A percentile compares a stretch with the other conserved stretches of the same genome.
phyloP scores from a whole-genome alignment of 2,888 invertebrate species.

The Trissonchulus latispiculum region DNA sequence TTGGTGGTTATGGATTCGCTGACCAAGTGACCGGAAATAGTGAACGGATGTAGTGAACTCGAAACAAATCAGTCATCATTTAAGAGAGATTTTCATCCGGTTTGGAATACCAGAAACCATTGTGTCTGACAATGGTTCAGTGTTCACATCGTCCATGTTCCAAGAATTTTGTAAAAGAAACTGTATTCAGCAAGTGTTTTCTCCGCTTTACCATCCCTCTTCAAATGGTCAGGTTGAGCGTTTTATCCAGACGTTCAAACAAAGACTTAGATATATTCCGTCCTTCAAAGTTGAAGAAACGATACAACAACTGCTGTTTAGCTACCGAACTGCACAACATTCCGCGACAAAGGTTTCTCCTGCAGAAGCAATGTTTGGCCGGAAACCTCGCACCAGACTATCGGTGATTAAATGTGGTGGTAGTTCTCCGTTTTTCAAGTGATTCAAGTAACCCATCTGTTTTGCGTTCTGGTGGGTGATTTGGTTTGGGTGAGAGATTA shows the following conservation, averaged over 20 bases:
- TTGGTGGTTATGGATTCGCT: not conserved
- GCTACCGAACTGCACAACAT: not conserved
- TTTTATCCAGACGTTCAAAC: not conserved
- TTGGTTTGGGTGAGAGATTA: no score
- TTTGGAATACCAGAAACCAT: not conserved
- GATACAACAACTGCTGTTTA: not conserved
- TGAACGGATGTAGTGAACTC: no score
- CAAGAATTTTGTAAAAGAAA: not conserved
- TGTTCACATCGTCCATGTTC: not conserved
- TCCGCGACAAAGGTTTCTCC: not conserved
- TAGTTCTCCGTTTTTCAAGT: no score
- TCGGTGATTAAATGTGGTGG: no score
- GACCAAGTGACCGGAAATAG: no score
- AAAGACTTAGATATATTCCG: not conserved
- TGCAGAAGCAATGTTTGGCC: not conserved
- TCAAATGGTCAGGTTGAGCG: not conserved
- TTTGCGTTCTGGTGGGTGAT: no score
- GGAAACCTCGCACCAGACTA: no score
- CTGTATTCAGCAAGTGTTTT: not conserved
- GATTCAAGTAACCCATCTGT: no score
- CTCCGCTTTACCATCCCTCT: not conserved
- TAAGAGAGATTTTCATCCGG: not conserved
- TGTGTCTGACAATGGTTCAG: not conserved
- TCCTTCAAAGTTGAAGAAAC: not conserved
- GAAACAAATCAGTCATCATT: no score